Evolutionary conservation across 2,113 vertebrate species (phyloP).

Genomic region (Neodon shergylaensis): DNA sequence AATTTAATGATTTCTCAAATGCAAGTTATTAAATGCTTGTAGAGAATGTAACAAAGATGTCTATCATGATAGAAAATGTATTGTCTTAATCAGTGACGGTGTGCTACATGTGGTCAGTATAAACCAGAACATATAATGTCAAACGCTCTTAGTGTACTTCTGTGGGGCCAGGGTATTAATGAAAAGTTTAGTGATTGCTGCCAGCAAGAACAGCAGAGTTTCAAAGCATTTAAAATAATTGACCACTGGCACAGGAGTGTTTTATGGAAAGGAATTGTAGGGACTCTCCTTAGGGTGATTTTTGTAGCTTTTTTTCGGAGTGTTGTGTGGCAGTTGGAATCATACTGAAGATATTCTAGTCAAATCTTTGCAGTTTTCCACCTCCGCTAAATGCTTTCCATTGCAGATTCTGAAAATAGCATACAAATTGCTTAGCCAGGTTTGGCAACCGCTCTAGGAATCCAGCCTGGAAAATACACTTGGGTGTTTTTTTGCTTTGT

Average conservation of each 20-base stretch:
- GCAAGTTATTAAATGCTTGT: neutral
- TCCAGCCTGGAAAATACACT: conserved; percentile 35
- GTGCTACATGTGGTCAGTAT: neutral
- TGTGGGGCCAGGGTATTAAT: neutral
- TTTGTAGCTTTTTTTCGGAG: neutral
- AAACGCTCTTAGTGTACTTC: neutral
- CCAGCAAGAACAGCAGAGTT: neutral
- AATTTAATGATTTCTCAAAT: neutral
- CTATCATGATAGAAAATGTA: neutral
- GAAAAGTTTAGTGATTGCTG: neutral
- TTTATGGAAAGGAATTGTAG: neutral
- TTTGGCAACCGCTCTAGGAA: conserved; percentile 16
- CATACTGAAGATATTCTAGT: neutral
- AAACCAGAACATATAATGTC: neutral
- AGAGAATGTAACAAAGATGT: neutral
- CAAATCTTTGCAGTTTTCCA: conserved; percentile 10
- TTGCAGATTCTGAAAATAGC: conserved; percentile 18
- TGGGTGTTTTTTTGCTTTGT: neutral
- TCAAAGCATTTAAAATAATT: conserved; percentile 3
- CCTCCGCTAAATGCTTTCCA: conserved; percentile 46
- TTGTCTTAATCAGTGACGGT: neutral
- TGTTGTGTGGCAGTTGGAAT: neutral
- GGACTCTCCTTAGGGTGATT: neutral
- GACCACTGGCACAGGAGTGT: neutral
- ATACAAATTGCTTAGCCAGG: conserved; percentile 22